These are phyloP conservation scores for Lepus europaeus DNA, from an alignment of 2,113 vertebrate genomes.

Conservation along the genomic window DNA sequence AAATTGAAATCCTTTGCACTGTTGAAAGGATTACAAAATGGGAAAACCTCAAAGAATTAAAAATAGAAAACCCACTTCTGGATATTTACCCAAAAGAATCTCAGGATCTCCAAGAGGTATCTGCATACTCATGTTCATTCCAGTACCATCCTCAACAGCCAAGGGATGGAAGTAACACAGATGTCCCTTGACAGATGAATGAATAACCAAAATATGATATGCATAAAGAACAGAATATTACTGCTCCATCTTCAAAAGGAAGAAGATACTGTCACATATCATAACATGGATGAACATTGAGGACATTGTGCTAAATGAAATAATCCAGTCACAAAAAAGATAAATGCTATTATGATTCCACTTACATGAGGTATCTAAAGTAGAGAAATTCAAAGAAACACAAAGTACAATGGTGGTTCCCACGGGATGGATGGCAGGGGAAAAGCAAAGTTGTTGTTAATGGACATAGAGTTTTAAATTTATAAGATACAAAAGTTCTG, in stretches of 20 bases:
- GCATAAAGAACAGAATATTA: neutral
- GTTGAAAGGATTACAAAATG: neutral
- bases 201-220: neutral
- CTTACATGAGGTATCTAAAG: neutral
- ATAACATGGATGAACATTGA: neutral
- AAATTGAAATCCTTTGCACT: neutral
- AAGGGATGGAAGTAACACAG: neutral
- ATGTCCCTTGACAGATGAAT: neutral
- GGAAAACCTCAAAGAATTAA: neutral
- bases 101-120: neutral
- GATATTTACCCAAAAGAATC: neutral
- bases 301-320: neutral
- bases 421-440: neutral
- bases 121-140: neutral
- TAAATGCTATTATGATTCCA: neutral
- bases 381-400: neutral
- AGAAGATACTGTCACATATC: neutral
- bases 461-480: neutral
- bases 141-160: neutral
- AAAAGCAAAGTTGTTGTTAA: neutral
- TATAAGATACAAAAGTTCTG: neutral
- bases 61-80: conserved; percentile 1
- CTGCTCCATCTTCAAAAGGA: neutral
- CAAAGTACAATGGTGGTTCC: neutral
- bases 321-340: neutral